These are phyloP conservation scores for Agonopterix subpropinquella DNA, from an alignment of 2,888 invertebrate species.

Conservation along the genomic window DNA sequence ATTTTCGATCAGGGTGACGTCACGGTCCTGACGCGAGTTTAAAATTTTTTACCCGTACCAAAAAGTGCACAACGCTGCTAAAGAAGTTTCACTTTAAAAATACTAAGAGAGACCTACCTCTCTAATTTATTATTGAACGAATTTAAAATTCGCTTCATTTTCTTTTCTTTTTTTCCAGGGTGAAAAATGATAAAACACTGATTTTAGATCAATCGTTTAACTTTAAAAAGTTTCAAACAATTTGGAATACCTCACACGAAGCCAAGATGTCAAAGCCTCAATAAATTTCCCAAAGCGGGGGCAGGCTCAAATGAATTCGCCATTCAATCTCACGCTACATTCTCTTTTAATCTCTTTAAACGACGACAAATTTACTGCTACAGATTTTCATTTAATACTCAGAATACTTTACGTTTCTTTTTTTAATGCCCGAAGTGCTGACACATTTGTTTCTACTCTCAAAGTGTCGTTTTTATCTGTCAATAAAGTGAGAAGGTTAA, in stretches of 20 bases:
- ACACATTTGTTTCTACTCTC: slow-evolving; percentile 39
- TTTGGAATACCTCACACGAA: slow-evolving; percentile 15
- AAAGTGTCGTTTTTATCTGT: slow-evolving; percentile 28
- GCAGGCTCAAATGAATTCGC: slow-evolving; percentile 54
- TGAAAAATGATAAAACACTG: no score
- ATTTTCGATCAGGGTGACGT: no score
- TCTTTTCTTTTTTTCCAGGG: no score
- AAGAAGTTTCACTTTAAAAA: no score
- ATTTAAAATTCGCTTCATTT: no score
- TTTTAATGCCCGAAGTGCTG: slow-evolving; percentile 36
- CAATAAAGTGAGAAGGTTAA: slow-evolving; percentile 26
- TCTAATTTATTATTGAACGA: no score
- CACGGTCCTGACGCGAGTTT: no score
- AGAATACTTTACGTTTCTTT: slow-evolving; percentile 37
- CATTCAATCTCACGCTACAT: slow-evolving; percentile 68
- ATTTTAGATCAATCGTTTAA: no score
- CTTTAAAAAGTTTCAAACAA: no score
- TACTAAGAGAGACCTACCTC: no score
- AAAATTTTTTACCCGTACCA: no score
- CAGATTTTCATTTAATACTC: slow-evolving; percentile 54
- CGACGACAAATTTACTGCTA: slow-evolving; percentile 67
- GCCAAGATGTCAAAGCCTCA: slow-evolving; percentile 43
- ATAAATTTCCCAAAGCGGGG: slow-evolving; percentile 48
- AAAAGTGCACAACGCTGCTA: no score
- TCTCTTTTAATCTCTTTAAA: slow-evolving; percentile 68